These are phyloP conservation scores for Drosophila acutilabella DNA, from an alignment of 2,888 invertebrate species.

Conservation along the genomic window DNA sequence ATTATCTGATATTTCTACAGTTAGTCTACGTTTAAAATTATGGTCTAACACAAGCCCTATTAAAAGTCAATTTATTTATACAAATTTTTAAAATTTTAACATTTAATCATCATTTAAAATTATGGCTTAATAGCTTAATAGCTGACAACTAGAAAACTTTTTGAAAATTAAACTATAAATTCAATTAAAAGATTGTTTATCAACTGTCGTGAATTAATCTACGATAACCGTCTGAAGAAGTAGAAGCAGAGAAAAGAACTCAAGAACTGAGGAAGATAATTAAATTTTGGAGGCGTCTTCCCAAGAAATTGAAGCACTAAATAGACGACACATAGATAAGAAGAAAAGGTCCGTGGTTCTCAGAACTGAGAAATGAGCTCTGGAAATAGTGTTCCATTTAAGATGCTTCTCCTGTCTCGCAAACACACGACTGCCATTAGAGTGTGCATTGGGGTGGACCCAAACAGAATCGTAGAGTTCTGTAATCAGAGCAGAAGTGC, in stretches of 20 bases:
- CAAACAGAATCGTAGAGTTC: background rate
- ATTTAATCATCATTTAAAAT: background rate
- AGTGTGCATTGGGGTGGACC: conserved; percentile 1
- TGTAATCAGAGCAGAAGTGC: conserved; percentile 40
- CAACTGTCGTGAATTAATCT: conserved; percentile 62
- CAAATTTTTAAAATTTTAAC: too few relatives aligned
- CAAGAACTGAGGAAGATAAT: conserved; percentile 64
- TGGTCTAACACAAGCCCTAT: too few relatives aligned
- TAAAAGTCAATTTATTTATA: too few relatives aligned
- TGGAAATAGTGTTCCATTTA: conserved; percentile 35
- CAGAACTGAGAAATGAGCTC: conserved; percentile 43
- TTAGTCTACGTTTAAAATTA: too few relatives aligned
- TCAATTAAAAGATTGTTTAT: conserved; percentile 18
- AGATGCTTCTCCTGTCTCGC: conserved; percentile 10
- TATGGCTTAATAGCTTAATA: background rate
- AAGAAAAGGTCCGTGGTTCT: conserved; percentile 41
- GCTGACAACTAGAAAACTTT: background rate
- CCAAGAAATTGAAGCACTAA: conserved; percentile 56
- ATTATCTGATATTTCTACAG: too few relatives aligned
- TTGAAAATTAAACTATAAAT: background rate
- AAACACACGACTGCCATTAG: conserved; percentile 29
- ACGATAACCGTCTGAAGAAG: conserved; percentile 19
- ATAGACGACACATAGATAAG: conserved; percentile 67
- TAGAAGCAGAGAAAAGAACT: conserved; percentile 21
- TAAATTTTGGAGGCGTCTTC: conserved; percentile 65